Evolutionary conservation across 1,140 invertebrate genomes (phyloP).

Genomic region (Streblospio benedicti): DNA sequence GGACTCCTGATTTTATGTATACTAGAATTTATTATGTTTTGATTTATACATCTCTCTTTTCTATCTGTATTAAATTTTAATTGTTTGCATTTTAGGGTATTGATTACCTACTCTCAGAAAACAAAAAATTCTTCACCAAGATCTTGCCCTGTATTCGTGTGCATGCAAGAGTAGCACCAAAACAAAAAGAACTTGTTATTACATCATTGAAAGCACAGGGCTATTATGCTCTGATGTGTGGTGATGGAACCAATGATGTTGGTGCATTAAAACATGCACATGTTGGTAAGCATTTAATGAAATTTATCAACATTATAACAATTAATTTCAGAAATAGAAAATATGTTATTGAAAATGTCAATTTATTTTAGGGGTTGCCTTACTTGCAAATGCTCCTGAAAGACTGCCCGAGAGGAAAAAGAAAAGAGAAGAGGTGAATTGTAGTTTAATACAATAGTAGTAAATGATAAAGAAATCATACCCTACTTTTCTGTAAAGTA

Average conservation of each 20-base stretch:
- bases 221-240: slow-evolving; percentile 92
- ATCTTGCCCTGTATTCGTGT: slow-evolving; percentile 76
- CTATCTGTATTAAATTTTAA: no score
- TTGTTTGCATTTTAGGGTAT: slow-evolving; percentile 65
- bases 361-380: slow-evolving; percentile 72
- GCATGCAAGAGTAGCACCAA: slow-evolving; percentile 46
- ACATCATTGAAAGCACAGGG: slow-evolving; percentile 78
- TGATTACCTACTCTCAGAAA: slow-evolving; percentile 58
- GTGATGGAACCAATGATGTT: slow-evolving; percentile 99
- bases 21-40: no score
- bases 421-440: slow-evolving; percentile 31
- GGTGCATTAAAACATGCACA: slow-evolving; percentile 98
- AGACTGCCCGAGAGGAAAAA: slow-evolving; percentile 45
- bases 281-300: slow-evolving; percentile 59
- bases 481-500: no score
- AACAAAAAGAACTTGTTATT: slow-evolving; percentile 74
- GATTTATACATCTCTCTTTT: no score
- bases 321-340: not conserved
- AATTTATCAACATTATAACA: not conserved
- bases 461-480: no score
- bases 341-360: not conserved
- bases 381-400: slow-evolving; percentile 78
- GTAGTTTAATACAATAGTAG: not conserved
- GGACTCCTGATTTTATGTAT: no score
- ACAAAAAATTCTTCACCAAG: slow-evolving; percentile 58